Evolutionary conservation across 2,888 invertebrate species (phyloP), one percentile per base, ranked within the genome.

Genomic region (Drosophila neoperkinsi): DNA sequence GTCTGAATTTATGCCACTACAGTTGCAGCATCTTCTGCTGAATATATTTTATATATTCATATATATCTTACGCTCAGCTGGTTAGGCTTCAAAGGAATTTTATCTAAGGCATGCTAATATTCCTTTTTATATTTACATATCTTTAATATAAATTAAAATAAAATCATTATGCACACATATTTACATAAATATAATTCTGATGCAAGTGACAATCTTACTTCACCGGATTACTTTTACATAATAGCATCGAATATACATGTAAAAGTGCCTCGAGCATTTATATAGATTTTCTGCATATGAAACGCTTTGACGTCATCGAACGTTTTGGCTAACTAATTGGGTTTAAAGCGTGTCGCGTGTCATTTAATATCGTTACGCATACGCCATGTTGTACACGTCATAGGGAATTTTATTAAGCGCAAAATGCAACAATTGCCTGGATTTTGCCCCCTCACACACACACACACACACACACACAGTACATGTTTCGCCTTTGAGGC

Each of bases 351-450:
- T 69, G 65, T 56, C 57, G 58, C 46, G 25, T 25, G 25, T 41
- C 60, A 52, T 51, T 43, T 55, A 63, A 56, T 41, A 61, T n/a
- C 62, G 71, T 76, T 70, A 76, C 75, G 74, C 87, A 89, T 87
- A 79, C 79, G 84, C 71, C 90, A 62, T 71, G 88, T 67, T 67
- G 79, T 57, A 50, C 74, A 74, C 68, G 67, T 66, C 77, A 74
- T 63, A 65, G 74, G 66, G 63, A 84, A 81, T 90, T 79, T 88
- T 79, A 85, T 90, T 88, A 84, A 77, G 75, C 81, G 79, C 66
- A 84, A 86, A 78, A 84, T 87, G 89, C 74, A 75, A 58, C 71
- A 65, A 66, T 61, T 65, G 63, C 70, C 84, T 60, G 62, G 31
- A 25, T 18, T 51, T 16, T 7, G 10, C 31, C 50, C 3, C 21